Percentiles rank a stretch among this genome's conserved stretches.
Evolutionary conservation across 2,113 vertebrate species (phyloP).

Genomic region (Percopsis transmontana): DNA sequence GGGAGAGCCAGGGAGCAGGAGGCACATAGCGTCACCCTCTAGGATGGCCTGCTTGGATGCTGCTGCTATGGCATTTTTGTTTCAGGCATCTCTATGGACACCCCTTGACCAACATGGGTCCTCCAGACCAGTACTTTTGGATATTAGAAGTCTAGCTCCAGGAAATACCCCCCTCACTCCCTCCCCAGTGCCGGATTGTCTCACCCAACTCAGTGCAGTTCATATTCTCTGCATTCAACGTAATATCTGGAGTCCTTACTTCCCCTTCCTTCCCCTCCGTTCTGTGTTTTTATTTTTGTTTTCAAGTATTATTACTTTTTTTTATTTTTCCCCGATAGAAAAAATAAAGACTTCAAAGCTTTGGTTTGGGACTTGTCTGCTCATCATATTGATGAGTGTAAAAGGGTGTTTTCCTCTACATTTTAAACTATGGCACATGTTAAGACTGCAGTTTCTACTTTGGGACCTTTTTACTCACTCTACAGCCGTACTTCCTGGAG

Average conservation of each 20-base stretch:
- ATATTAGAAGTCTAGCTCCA: slow-evolving; percentile 82
- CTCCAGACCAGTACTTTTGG: slow-evolving; percentile 81
- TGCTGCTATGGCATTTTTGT: slow-evolving; percentile 76
- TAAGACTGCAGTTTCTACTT: slow-evolving; percentile 87
- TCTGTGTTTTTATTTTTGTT: slow-evolving; percentile 79
- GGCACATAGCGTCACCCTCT: slow-evolving; percentile 90
- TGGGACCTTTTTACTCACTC: slow-evolving; percentile 85
- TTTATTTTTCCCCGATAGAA: slow-evolving; percentile 77
- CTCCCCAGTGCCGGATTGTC: slow-evolving; percentile 78
- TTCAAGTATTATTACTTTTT: slow-evolving; percentile 58
- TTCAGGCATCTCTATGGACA: slow-evolving; percentile 82
- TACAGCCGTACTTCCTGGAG: slow-evolving; percentile 67
- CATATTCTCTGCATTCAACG: slow-evolving; percentile 78
- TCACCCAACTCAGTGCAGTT: slow-evolving; percentile 81
- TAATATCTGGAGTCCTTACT: slow-evolving; percentile 80
- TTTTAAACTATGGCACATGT: slow-evolving; percentile 89
- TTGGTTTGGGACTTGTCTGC: slow-evolving; percentile 91
- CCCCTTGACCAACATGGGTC: slow-evolving; percentile 77
- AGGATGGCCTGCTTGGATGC: slow-evolving; percentile 79
- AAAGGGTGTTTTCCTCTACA: slow-evolving; percentile 80
- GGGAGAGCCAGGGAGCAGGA: slow-evolving; percentile 83
- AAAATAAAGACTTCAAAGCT: slow-evolving; percentile 91
- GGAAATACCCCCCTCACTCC: slow-evolving; percentile 62
- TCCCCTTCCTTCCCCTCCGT: slow-evolving; percentile 45
- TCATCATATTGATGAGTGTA: slow-evolving; percentile 99